Percentiles rank a stretch among this genome's conserved stretches.
Evolutionary conservation across 2,797 vertebrate genomes (phyloP).

Genomic region (Prunella strophiata): DNA sequence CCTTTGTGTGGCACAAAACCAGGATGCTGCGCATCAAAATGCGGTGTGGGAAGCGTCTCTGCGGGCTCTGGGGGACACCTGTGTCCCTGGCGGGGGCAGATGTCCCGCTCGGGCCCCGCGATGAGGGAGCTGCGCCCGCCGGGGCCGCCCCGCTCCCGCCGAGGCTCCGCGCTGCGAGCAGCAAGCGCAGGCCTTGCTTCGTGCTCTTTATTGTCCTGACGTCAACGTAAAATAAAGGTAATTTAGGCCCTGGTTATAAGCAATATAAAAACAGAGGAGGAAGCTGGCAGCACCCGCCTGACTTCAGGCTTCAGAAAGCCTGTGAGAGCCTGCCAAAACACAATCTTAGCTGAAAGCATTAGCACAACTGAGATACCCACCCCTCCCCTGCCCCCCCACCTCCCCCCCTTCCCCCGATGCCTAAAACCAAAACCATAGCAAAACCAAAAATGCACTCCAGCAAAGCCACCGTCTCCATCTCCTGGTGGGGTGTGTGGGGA

Average conservation of each 20-base stretch:
- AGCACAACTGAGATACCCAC: neutral
- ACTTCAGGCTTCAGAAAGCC: neutral
- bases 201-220: neutral
- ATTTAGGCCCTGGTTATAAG: neutral
- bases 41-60: fast-evolving
- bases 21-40: neutral
- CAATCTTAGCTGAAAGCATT: neutral
- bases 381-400: no score
- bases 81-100: neutral
- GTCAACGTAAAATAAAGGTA: neutral
- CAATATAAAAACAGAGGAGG: neutral
- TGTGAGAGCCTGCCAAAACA: slow-evolving; percentile 19
- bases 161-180: neutral
- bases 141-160: neutral
- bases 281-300: neutral
- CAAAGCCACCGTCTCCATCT: neutral
- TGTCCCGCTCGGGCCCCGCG: fast-evolving
- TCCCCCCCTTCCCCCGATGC: neutral
- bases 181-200: neutral
- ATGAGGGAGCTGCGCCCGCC: fast-evolving
- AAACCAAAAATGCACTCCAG: neutral
- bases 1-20: neutral
- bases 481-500: neutral
- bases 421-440: neutral
- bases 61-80: fast-evolving